These are phyloP conservation scores for Rotaria magnacalcarata DNA, from an alignment of 2,888 invertebrate genomes.

Conservation along the genomic window DNA sequence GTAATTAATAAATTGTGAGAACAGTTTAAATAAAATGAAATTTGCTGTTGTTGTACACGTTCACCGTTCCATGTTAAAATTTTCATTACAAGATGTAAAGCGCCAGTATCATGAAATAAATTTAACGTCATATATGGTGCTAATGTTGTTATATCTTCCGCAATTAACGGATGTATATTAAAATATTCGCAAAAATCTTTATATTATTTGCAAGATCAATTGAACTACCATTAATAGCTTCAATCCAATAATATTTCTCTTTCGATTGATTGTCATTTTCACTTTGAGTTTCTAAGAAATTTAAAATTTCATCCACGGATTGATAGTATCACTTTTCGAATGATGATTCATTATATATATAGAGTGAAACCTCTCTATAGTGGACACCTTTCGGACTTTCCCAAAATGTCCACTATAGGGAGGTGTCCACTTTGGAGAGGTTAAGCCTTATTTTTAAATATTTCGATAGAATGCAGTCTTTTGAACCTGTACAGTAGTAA, in stretches of 20 bases:
- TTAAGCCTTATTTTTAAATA: no score
- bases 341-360: neutral
- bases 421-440: no score
- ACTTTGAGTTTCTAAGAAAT: neutral
- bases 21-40: neutral
- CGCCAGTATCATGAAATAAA: neutral
- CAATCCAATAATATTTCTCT: neutral
- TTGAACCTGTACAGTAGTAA: no score
- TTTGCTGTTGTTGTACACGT: neutral
- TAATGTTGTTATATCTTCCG: neutral
- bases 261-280: neutral
- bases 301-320: neutral
- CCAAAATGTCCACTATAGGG: no score
- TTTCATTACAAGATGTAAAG: neutral
- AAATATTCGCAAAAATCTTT: neutral
- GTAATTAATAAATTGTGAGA: neutral
- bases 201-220: neutral
- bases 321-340: neutral
- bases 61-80: neutral
- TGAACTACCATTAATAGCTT: neutral
- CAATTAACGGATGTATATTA: neutral
- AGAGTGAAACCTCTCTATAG: no score
- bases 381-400: no score
- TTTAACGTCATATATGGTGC: neutral
- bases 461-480: no score